A percentile compares a stretch with the other conserved stretches of the same genome.
Conservation (phyloP, 1,140 invertebrate genomes). For the Saxidomus purpurata region DNA sequence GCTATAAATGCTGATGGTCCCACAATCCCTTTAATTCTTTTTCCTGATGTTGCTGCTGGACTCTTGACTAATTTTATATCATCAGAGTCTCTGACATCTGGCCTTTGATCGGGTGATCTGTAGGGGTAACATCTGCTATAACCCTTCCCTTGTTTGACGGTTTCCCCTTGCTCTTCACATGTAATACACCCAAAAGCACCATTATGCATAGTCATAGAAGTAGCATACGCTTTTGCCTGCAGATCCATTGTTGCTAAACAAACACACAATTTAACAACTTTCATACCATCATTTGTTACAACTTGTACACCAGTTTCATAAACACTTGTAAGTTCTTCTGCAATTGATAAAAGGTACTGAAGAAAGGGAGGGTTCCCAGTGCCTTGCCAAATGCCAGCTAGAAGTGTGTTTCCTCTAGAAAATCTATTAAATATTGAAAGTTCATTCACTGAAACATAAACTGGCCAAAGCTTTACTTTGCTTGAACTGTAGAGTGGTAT, state of each 20-base stretch:
- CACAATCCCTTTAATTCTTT: conserved; percentile 58
- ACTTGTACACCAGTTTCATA: conserved; percentile 9
- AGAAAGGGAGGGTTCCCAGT: neutral
- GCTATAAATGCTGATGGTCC: conserved; percentile 36
- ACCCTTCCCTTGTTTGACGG: conserved; percentile 39
- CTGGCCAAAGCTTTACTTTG: conserved; percentile 55
- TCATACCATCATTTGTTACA: neutral
- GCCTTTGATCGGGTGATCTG: neutral
- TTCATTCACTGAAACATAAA: conserved; percentile 62
- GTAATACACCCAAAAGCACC: conserved; percentile 49
- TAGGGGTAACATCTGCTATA: conserved; percentile 37
- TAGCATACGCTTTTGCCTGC: conserved; percentile 37
- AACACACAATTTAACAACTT: conserved; percentile 47
- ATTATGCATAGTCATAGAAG: conserved; percentile 45
- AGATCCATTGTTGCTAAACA: conserved; percentile 54
- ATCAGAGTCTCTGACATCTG: neutral
- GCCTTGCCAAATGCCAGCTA: conserved; percentile 57
- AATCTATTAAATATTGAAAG: conserved; percentile 24
- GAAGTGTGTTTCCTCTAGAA: conserved; percentile 42
- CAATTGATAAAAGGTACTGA: conserved; percentile 37
- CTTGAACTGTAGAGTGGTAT: conserved; percentile 50
- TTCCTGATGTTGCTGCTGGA: neutral
- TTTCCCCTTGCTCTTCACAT: conserved; percentile 48
- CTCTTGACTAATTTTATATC: conserved; percentile 12
- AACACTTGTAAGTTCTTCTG: conserved; percentile 32